These are phyloP conservation scores for Tychaedon coryphoeus DNA, from an alignment of 2,113 vertebrate genomes.

Conservation along the genomic window DNA sequence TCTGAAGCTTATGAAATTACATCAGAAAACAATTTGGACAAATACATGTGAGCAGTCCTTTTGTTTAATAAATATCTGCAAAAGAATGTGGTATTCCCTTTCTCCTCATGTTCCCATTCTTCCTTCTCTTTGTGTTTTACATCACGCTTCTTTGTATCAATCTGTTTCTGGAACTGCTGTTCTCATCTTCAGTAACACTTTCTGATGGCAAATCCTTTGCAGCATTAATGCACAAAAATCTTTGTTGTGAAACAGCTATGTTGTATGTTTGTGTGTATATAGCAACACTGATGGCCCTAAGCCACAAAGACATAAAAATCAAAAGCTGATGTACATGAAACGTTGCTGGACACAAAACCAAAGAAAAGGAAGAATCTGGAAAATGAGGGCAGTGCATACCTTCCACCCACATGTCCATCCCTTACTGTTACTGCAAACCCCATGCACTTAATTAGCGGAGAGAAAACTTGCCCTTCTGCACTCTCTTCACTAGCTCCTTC, in stretches of 20 bases:
- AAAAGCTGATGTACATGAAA: slow-evolving; percentile 32
- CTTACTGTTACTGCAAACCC: background rate
- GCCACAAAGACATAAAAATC: slow-evolving; percentile 32
- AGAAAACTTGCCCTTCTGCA: background rate
- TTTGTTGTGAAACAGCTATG: slow-evolving; percentile 27
- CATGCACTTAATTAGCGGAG: rapidly evolving
- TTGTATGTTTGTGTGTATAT: slow-evolving; percentile 41
- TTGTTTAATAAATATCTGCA: slow-evolving; percentile 19
- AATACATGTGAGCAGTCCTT: background rate
- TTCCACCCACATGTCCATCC: background rate
- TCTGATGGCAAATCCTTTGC: background rate
- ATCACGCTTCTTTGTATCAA: background rate
- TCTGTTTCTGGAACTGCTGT: background rate
- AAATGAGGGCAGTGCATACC: background rate
- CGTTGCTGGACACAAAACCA: background rate
- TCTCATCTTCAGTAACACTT: background rate
- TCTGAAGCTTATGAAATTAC: background rate
- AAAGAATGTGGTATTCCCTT: slow-evolving; percentile 8
- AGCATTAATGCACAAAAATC: background rate
- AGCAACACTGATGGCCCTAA: slow-evolving; percentile 42
- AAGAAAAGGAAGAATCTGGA: slow-evolving; percentile 19
- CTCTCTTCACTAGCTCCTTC: background rate
- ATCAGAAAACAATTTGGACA: slow-evolving; percentile 39
- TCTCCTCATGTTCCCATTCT: background rate
- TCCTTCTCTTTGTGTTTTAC: slow-evolving; percentile 11